phyloP scores from a whole-genome alignment of 2,888 invertebrate species.

The Brenthis ino region DNA sequence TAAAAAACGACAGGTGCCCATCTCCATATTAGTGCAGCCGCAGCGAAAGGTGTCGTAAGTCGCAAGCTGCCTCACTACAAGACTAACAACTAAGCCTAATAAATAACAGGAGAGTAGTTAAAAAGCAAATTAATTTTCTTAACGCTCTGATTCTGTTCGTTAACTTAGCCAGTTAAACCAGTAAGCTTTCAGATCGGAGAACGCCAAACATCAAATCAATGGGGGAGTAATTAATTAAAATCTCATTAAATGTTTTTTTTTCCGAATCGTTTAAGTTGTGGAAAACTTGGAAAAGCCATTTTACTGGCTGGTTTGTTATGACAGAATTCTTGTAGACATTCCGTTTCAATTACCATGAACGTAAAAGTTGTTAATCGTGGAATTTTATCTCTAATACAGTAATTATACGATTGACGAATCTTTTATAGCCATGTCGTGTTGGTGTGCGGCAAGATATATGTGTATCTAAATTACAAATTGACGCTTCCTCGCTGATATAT shows the following conservation, averaged over 20 bases:
- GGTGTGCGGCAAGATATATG: background rate
- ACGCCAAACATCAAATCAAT: conserved; percentile 42
- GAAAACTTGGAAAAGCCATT: conserved; percentile 62
- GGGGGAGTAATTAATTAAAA: conserved; percentile 66
- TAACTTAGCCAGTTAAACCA: conserved; percentile 40
- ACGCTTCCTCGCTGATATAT: conserved; percentile 47
- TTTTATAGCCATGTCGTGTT: background rate
- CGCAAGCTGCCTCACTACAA: conserved; percentile 46
- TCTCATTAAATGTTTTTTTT: conserved; percentile 65
- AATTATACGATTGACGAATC: conserved; percentile 39
- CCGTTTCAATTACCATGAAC: conserved; percentile 53
- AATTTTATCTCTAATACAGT: conserved; percentile 40
- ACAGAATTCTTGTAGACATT: conserved; percentile 44
- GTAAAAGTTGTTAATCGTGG: conserved; percentile 54
- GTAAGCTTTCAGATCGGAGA: conserved; percentile 47
- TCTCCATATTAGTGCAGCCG: conserved; percentile 53
- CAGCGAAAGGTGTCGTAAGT: conserved; percentile 58
- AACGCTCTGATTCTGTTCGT: conserved; percentile 41
- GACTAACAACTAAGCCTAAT: conserved; percentile 49
- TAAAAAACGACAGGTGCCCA: conserved; percentile 57
- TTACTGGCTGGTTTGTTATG: conserved; percentile 9
- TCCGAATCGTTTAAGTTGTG: conserved; percentile 50
- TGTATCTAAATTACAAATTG: conserved; percentile 46
- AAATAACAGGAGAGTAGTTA: conserved; percentile 48
- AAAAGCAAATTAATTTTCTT: conserved; percentile 54